Evolutionary conservation across 1,140 invertebrate genomes (phyloP), one percentile per base, ranked within the genome.

Genomic region (Calosoma granatense): DNA sequence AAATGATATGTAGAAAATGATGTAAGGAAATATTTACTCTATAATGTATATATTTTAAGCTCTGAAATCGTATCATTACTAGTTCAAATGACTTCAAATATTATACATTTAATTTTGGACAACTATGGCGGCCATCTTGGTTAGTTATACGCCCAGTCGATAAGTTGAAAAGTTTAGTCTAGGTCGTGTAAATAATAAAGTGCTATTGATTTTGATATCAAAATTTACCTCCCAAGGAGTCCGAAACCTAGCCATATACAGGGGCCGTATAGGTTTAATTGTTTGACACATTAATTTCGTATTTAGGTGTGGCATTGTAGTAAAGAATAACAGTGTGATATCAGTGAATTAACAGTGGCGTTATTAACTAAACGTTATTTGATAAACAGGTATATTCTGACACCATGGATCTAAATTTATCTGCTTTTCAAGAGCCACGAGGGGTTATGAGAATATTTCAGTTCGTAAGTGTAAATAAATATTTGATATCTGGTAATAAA

Each of bases 381-480:
- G 26, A 6, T 4, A 30, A 6, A 30, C 14, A 4, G 4, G 26
- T 30, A 30, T 14, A 4, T 14, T 9, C 41, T 11, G 9, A 47
- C 9, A 47, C 17, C 9, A 71, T 72, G 76, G 72, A 75, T 58
- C 56, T 79, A 14, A 79, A 78, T 63, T 68, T 76, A 3, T 66
- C 71, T 22, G 75, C 74, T 20, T 76, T 81, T 59, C 74, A 78
- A 61, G 80, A 82, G 62, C 80, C 80, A 14, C 64, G 78, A 58
- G 80, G 80, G 15, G 77, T 82, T 56, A 81, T 82, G 67, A 70
- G 79, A 61, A 67, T 81, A 53, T 64, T 82, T 51, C 78, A 82
- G 70, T 76, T 81, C 65, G 78, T 71, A 64, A 69, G 66, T 67
- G 43, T 51, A 20, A n/a, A n/a, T n/a, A n/a, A n/a, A n/a, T n/a